These are phyloP conservation scores for Enteromius thamalakanensis DNA, from an alignment of 2,797 vertebrate species.

Conservation along the genomic window DNA sequence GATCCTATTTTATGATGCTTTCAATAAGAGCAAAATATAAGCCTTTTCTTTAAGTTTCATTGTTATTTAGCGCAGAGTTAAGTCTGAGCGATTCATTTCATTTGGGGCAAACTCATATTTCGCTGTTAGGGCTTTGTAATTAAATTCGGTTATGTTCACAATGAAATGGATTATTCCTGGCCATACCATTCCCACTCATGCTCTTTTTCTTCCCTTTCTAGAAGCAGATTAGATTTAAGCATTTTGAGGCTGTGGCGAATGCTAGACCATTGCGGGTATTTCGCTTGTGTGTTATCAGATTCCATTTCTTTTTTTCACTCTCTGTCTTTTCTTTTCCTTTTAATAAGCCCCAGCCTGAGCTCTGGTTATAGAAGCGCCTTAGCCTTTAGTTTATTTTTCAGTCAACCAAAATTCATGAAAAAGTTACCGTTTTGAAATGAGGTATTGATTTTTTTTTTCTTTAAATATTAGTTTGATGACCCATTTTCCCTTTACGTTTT, in stretches of 20 bases:
- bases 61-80: constrained; percentile 28
- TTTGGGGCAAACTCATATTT: constrained; percentile 51
- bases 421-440: constrained; percentile 33
- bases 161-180: constrained; percentile 55
- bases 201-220: constrained; percentile 34
- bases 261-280: constrained; percentile 18
- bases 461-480: constrained; percentile 17
- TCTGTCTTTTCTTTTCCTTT: constrained; percentile 11
- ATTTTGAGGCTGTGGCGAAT: constrained; percentile 34
- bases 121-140: constrained; percentile 58
- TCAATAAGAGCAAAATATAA: neutral
- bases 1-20: neutral
- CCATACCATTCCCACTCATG: constrained; percentile 26
- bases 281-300: constrained; percentile 36
- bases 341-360: constrained; percentile 28
- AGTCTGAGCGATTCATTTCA: constrained; percentile 61
- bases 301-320: neutral
- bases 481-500: constrained; percentile 14
- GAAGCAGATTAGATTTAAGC: constrained; percentile 49
- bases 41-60: constrained; percentile 25
- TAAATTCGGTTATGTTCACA: constrained; percentile 55
- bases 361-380: neutral
- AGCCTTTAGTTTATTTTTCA: constrained; percentile 39
- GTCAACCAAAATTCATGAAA: constrained; percentile 30
- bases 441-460: constrained; percentile 38